Base-by-base conservation (phyloP, 2,113 vertebrate species). In the Paedocypris sp. region DNA sequence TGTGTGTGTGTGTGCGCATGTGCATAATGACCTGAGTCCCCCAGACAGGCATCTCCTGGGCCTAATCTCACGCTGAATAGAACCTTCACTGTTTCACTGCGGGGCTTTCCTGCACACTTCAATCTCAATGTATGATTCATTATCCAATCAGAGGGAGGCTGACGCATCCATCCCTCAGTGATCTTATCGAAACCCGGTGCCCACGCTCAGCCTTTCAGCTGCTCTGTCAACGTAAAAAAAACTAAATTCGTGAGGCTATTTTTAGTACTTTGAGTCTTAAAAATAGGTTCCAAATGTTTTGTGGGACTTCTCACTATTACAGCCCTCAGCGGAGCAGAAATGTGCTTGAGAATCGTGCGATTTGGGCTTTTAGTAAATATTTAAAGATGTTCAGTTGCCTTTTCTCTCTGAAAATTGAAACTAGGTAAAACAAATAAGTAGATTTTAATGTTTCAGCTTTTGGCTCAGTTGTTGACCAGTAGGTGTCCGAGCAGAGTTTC, bases 61-160 rank as follows among this genome's bases (percentile, higher is more conserved):
- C 39, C 46, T 15, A 56, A 16, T 31, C 58, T 52, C 54, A 58
- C 12, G 12, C 39, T 58, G 54, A 58, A 29, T 62, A 66, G 68
- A 58, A 38, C 62, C 43, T 59, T 38, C 29, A 52, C 47, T 59
- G 32, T 62, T 62, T 43, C 31, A 42, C 63, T 61, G 18, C 43
- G 63, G 63, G 63, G 61, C 63, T 70, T 70, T 66, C 50, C 63
- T 50, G 52, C 46, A 62, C 58, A 57, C 38, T 66, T 66, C 52
- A 10, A 33, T 58, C 45, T 43, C 51, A 56, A 22, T 15, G 63
- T 70, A 45, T 66, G 63, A 70, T 62, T 70, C 58, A 66, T 62
- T 45, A 16, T 62, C 60, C 54, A 61, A 58, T 70, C 68, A 66
- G 31, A 52, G 60, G 46, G 60, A 48, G 29, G 67, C 35, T 66